A percentile compares a stretch with the other conserved stretches of the same genome.
These are phyloP conservation scores for Drosophila fuyamai DNA, from an alignment of 1,140 invertebrate species.

Conservation along the genomic window DNA sequence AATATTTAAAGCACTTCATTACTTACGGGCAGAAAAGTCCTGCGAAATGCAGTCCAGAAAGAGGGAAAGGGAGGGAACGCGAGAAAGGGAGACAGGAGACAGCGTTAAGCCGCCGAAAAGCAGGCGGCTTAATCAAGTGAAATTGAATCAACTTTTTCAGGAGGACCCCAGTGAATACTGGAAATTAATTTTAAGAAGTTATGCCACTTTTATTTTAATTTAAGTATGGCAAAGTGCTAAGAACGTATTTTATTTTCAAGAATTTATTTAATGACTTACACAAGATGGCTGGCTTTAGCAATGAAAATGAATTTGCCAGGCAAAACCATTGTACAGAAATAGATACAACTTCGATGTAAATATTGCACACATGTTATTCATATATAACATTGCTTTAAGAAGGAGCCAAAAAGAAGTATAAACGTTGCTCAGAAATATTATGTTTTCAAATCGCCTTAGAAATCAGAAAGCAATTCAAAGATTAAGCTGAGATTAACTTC, in stretches of 20 bases:
- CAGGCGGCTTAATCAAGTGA: conserved; percentile 53
- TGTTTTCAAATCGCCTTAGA: background rate
- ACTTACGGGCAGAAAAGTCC: conserved; percentile 39
- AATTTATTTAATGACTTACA: no score
- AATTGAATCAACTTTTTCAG: conserved; percentile 55
- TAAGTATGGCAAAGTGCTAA: no score
- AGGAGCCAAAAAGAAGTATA: no score
- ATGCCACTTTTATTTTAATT: conserved; percentile 3
- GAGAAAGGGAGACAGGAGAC: background rate
- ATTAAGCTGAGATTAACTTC: conserved; percentile 34
- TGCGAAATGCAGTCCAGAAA: background rate
- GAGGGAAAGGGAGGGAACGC: background rate
- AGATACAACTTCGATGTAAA: no score
- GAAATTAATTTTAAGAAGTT: conserved; percentile 17
- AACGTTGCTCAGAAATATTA: no score
- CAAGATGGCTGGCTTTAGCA: no score
- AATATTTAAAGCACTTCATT: conserved; percentile 82
- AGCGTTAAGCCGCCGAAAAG: conserved; percentile 39
- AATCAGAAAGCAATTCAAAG: conserved; percentile 2
- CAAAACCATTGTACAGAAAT: no score
- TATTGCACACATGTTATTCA: no score
- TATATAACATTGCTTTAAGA: no score
- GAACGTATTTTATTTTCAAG: no score
- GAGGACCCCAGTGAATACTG: background rate
- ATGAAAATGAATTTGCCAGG: no score